Conservation (phyloP, 2,797 vertebrate species). For the Dendrocincla tyrannina region DNA sequence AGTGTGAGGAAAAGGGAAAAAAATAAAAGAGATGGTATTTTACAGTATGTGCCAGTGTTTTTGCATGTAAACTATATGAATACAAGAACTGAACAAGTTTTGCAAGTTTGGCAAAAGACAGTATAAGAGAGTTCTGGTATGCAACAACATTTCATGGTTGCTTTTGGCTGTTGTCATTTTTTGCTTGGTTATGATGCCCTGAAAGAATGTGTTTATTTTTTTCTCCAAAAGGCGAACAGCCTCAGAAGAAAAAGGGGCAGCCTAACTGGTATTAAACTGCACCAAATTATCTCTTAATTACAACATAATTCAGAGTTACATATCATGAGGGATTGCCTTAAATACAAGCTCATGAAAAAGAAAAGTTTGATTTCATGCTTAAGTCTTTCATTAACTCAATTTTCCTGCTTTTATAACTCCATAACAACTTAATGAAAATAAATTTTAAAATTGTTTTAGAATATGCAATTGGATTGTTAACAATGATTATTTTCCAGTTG, state of each 20-base stretch:
- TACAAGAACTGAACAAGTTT: neutral
- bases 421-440: neutral
- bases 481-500: neutral
- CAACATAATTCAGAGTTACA: neutral
- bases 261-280: neutral
- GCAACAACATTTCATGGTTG: neutral
- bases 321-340: neutral
- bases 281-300: neutral
- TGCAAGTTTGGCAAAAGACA: neutral
- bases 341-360: neutral
- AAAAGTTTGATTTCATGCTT: neutral
- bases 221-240: neutral
- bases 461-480: neutral
- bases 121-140: neutral
- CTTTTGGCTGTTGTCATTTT: neutral
- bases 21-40: neutral
- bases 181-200: neutral
- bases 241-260: neutral
- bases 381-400: neutral
- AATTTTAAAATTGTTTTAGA: neutral
- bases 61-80: neutral
- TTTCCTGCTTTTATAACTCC: neutral
- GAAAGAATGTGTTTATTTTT: neutral
- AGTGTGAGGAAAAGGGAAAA: rapidly evolving
- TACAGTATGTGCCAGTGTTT: neutral